phyloP scores from a whole-genome alignment of 2,113 vertebrate species.

The Ciconia stormi region DNA sequence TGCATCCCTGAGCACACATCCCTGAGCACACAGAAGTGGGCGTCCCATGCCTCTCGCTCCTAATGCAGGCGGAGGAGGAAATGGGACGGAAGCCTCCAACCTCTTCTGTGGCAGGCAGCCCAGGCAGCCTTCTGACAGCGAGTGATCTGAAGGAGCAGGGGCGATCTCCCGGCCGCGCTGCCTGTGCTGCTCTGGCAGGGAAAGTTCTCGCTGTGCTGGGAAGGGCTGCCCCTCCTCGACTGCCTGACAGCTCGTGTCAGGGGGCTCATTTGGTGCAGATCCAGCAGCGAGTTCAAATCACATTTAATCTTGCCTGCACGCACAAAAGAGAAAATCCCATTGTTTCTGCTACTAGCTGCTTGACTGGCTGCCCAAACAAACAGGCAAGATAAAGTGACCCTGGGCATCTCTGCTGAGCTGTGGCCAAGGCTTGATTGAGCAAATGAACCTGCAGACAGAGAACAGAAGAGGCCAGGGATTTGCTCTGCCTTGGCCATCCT shows the following conservation, averaged over 20 bases:
- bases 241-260: neutral
- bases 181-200: neutral
- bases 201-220: neutral
- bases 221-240: neutral
- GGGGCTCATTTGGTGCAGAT: slow-evolving; percentile 25
- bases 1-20: neutral
- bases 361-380: slow-evolving; percentile 48
- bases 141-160: rapidly evolving
- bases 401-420: neutral
- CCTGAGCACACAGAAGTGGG: neutral
- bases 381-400: slow-evolving; percentile 40
- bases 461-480: neutral
- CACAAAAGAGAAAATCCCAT: slow-evolving; percentile 5
- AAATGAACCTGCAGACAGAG: slow-evolving; percentile 30
- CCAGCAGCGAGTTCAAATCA: slow-evolving; percentile 19
- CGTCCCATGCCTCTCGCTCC: rapidly evolving
- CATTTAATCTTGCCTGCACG: neutral
- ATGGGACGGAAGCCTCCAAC: neutral
- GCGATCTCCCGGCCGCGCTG: rapidly evolving
- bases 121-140: neutral
- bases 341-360: slow-evolving; percentile 21
- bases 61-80: neutral
- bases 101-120: neutral
- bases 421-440: neutral
- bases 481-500: neutral